These are phyloP conservation scores for Pantherophis alleghaniensis DNA, from an alignment of 2,797 vertebrate genomes.

Conservation along the genomic window DNA sequence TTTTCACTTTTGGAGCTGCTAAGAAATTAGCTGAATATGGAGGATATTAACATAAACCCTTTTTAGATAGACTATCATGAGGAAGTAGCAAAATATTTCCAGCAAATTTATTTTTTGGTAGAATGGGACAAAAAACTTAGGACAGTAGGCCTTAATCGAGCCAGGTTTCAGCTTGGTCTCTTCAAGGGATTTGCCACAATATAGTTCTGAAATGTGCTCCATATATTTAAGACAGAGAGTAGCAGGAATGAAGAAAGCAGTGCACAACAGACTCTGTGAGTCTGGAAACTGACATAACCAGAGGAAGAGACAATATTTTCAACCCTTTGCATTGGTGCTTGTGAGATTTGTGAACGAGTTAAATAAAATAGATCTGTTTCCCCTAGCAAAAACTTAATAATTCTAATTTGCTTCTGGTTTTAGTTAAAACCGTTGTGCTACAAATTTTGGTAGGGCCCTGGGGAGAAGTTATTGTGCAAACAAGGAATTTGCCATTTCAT, in stretches of 20 bases:
- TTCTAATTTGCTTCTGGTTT: background rate
- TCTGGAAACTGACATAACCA: background rate
- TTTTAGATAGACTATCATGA: background rate
- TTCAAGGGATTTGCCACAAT: background rate
- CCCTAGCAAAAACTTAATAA: background rate
- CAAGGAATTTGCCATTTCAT: constrained; percentile 10
- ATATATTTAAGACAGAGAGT: background rate
- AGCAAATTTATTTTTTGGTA: background rate
- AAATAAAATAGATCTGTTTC: background rate
- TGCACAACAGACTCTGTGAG: background rate
- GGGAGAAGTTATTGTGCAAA: background rate
- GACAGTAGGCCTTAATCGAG: background rate
- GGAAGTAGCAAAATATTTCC: background rate
- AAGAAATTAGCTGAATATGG: background rate
- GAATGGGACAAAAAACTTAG: background rate
- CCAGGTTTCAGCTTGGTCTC: background rate
- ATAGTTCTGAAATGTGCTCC: background rate
- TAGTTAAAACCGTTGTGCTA: background rate
- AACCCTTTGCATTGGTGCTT: background rate
- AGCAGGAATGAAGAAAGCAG: background rate
- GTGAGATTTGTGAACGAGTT: background rate
- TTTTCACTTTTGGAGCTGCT: background rate
- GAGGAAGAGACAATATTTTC: background rate
- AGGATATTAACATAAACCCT: background rate
- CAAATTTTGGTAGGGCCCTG: background rate